These are phyloP conservation scores for Oophaga sylvatica DNA, from an alignment of 2,797 vertebrate genomes.

Conservation along the genomic window DNA sequence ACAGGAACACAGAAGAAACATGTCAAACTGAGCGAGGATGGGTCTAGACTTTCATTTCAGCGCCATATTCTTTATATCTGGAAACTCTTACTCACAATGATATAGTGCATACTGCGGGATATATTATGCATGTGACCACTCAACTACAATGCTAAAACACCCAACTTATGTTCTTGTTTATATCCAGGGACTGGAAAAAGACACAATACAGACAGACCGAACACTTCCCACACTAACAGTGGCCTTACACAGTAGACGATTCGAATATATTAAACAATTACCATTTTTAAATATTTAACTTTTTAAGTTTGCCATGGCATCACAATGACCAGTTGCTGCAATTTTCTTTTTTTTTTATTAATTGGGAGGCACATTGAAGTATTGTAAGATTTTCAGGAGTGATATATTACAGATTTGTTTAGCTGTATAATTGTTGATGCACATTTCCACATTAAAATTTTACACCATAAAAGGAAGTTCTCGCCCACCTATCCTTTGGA, in stretches of 20 bases:
- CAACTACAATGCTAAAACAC: neutral
- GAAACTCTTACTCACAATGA: neutral
- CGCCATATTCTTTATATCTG: neutral
- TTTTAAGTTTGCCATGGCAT: no score
- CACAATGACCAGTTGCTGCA: no score
- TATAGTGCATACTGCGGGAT: neutral
- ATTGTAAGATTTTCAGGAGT: no score
- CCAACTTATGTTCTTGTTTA: neutral
- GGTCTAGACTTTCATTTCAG: neutral
- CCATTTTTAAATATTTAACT: no score
- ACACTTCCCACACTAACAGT: neutral
- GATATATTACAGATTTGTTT: no score
- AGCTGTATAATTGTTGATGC: no score
- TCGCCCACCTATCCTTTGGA: no score
- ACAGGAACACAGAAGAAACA: conserved; percentile 53
- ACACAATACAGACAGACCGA: neutral
- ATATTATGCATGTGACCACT: neutral
- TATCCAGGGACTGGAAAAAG: no score
- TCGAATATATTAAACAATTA: neutral
- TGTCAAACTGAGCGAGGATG: neutral
- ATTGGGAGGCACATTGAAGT: no score
- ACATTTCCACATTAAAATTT: no score
- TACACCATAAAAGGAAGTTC: no score
- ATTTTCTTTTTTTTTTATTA: no score
- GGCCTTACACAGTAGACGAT: neutral